Base-by-base conservation (phyloP, 2,888 invertebrate species). In the Ecdyonurus torrentis region DNA sequence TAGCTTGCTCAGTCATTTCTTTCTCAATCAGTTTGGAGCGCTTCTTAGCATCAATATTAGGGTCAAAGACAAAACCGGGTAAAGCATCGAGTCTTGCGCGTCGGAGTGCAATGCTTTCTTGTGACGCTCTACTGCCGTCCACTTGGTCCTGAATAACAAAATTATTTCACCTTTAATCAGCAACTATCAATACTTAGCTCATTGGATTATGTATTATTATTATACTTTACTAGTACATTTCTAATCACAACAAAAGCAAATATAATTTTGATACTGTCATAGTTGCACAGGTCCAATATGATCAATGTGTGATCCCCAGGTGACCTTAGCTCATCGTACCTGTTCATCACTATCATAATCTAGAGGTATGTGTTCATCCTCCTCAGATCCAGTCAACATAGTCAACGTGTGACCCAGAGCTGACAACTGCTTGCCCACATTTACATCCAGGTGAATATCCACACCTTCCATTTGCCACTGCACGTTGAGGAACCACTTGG, bases 401-500 rank as follows among this genome's bases (percentile, higher is more conserved):
- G 98, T 97, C 63, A 98, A 81, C 0, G 98, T 98, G 74, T 95
- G 91, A 0, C 96, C 95, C 52, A 98, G 78, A 0, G 95, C 89
- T 0, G 95, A 94, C 24, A 98, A 78, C 71, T 96, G 91, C 74
- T 97, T 95, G 62, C 98, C 98, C 58, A 99, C 93, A 73, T 90
- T 93, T 0, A 94, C 91, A 75, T 97, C 96, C 63, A 97, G 77
- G 74, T 97, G 94, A 67, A 97, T 94, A 72, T 96, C 96, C 7
- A 97, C 94, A 61, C 99, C 99, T 74, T 97, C 93, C 99, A 99
- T 99, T 77, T 97, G 91, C 95, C 98, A 98, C 67, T 93, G 89
- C 1, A 99, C 95, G 75, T 97, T 97, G 64, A 99, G 78, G 71
- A 97, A 85, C 98, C 98, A 99, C 73, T 98, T 97, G 2, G 98